Evolutionary conservation across 1,140 invertebrate genomes (phyloP).

Genomic region (Trichoplusia ni): DNA sequence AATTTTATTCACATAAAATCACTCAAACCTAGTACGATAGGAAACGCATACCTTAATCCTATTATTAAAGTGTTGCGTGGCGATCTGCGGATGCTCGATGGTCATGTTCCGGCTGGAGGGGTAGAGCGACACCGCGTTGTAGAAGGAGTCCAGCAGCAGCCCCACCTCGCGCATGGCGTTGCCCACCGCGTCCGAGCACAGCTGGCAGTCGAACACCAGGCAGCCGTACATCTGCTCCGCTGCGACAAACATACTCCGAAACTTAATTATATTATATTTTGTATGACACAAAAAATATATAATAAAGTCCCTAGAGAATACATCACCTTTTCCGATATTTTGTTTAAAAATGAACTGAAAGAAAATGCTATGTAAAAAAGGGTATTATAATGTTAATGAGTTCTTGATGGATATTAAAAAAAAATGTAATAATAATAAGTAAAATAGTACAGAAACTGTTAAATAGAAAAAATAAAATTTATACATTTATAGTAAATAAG

Average conservation of each 20-base stretch:
- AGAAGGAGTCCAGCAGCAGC: slow-evolving; percentile 86
- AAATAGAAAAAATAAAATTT: too few species aligned
- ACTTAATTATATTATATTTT: too few species aligned
- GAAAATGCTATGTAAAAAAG: too few species aligned
- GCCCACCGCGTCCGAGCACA: slow-evolving; percentile 86
- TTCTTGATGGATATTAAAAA: too few species aligned
- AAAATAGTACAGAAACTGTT: too few species aligned
- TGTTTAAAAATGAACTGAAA: too few species aligned
- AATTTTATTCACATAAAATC: background rate
- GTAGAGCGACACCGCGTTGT: slow-evolving; percentile 90
- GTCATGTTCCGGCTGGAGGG: slow-evolving; percentile 92
- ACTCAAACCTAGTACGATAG: background rate
- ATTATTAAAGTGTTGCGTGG: slow-evolving; percentile 55
- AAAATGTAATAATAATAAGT: too few species aligned
- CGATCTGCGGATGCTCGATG: slow-evolving; percentile 85
- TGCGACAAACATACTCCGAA: background rate
- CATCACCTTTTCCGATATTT: too few species aligned
- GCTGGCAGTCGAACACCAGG: slow-evolving; percentile 86
- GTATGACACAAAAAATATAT: too few species aligned
- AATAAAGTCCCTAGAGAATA: too few species aligned
- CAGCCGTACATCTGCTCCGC: slow-evolving; percentile 76
- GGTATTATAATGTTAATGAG: too few species aligned
- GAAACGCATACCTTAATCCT: slow-evolving; percentile 58
- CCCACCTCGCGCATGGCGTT: slow-evolving; percentile 88
- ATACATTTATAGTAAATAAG: too few species aligned